phyloP scores from a whole-genome alignment of 2,113 vertebrate species.

The Sterna hirundo region DNA sequence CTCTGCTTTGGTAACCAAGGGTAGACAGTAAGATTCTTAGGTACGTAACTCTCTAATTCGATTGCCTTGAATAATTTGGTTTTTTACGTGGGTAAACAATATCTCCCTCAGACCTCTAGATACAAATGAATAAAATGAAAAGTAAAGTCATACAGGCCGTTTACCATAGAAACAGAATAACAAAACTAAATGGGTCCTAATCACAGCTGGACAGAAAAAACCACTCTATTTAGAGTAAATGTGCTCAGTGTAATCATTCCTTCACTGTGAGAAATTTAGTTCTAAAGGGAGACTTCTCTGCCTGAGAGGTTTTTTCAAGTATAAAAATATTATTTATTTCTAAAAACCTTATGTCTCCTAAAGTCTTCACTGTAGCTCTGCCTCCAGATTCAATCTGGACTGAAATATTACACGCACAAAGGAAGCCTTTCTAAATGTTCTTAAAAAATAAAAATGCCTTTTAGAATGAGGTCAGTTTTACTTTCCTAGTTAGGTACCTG shows the following conservation, averaged over 20 bases:
- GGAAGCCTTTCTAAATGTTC: not conserved
- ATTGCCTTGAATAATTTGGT: not conserved
- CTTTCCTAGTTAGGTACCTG: not conserved
- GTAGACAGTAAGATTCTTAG: not conserved
- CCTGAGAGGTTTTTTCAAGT: not conserved
- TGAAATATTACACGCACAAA: not conserved
- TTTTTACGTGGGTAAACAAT: not conserved
- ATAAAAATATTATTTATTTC: not conserved
- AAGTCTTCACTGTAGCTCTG: not conserved
- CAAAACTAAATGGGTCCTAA: not conserved
- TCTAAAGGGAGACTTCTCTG: not conserved
- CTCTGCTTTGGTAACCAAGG: not conserved
- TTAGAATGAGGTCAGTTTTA: not conserved
- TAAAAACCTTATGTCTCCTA: not conserved
- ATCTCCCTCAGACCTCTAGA: not conserved
- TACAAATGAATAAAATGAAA: not conserved
- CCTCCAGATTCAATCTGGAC: not conserved
- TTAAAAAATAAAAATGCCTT: not conserved
- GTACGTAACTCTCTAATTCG: not conserved
- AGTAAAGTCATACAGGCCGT: not conserved
- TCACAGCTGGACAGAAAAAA: not conserved
- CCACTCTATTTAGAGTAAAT: not conserved
- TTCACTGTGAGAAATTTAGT: not conserved
- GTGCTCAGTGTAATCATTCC: not conserved
- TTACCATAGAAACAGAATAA: not conserved